phyloP scores from a whole-genome alignment of 2,113 vertebrate species.

The Thymallus thymallus region DNA sequence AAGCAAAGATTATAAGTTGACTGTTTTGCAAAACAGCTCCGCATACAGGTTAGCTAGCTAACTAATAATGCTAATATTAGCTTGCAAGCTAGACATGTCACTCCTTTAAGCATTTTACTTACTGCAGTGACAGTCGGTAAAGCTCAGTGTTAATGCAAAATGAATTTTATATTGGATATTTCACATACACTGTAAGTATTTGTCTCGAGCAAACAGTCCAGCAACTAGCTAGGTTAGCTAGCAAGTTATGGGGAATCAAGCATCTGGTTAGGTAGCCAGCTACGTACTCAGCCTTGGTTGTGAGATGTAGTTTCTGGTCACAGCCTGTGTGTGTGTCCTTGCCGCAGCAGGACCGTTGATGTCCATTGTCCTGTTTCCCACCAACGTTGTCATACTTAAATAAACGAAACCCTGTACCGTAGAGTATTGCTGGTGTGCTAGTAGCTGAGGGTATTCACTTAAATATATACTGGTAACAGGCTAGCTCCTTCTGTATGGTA shows the following conservation, averaged over 20 bases:
- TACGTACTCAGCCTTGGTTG: slow-evolving; percentile 79
- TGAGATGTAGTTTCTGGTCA: slow-evolving; percentile 80
- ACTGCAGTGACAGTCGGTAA: too few relatives aligned
- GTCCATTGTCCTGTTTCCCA: slow-evolving; percentile 70
- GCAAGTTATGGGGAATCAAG: not conserved
- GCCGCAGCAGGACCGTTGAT: slow-evolving; percentile 73
- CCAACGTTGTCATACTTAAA: slow-evolving; percentile 72
- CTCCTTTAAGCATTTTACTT: too few relatives aligned
- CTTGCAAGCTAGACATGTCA: too few relatives aligned
- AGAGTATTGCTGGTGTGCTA: not conserved
- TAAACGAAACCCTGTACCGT: not conserved
- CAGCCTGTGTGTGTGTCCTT: slow-evolving; percentile 75
- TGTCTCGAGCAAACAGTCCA: not conserved
- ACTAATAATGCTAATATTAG: too few relatives aligned
- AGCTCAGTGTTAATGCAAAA: too few relatives aligned
- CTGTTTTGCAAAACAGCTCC: too few relatives aligned
- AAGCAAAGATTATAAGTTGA: too few relatives aligned
- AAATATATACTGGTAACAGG: too few relatives aligned
- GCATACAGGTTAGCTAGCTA: too few relatives aligned
- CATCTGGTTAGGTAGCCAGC: slow-evolving; percentile 6
- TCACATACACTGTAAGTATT: too few relatives aligned
- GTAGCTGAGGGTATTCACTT: slow-evolving; percentile 12
- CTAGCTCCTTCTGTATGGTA: too few relatives aligned
- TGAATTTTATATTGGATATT: too few relatives aligned
- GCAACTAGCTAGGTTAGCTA: not conserved